These are phyloP conservation scores for Contarinia nasturtii DNA, from an alignment of 1,140 invertebrate species.

Conservation along the genomic window DNA sequence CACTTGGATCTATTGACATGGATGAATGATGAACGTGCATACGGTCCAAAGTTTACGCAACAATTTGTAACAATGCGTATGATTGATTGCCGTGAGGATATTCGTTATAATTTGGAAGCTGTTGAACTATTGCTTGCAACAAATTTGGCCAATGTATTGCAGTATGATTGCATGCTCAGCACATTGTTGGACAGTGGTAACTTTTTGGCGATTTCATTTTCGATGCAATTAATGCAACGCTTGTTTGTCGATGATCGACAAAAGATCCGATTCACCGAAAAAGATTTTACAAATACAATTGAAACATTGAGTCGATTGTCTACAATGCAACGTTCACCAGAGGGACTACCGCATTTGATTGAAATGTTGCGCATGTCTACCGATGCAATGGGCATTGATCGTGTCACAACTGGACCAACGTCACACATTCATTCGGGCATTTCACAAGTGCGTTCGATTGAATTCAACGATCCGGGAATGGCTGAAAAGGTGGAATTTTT, in stretches of 20 bases:
- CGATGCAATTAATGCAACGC: constrained; percentile 77
- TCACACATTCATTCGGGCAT: constrained; percentile 88
- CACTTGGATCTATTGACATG: constrained; percentile 79
- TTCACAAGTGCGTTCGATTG: constrained; percentile 55
- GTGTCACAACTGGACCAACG: constrained; percentile 52
- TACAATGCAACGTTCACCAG: constrained; percentile 51
- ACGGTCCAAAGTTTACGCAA: constrained; percentile 74
- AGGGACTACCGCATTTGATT: constrained; percentile 55
- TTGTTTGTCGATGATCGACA: constrained; percentile 75
- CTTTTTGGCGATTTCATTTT: constrained; percentile 66
- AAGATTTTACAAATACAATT: constrained; percentile 67
- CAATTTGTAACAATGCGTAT: constrained; percentile 71
- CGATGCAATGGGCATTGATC: constrained; percentile 42
- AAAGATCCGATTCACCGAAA: constrained; percentile 59
- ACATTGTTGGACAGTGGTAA: constrained; percentile 73
- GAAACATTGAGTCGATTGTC: constrained; percentile 59
- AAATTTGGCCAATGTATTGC: constrained; percentile 39
- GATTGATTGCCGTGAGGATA: constrained; percentile 71
- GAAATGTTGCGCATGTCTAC: constrained; percentile 55
- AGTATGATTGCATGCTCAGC: constrained; percentile 73
- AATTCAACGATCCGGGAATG: constrained; percentile 85
- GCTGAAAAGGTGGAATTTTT: constrained; percentile 91
- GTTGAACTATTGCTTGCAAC: constrained; percentile 71
- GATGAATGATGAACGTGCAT: constrained; percentile 68
- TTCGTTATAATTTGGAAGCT: constrained; percentile 77